Conservation (phyloP, 2,113 vertebrate genomes). For the Aphyosemion australe region DNA sequence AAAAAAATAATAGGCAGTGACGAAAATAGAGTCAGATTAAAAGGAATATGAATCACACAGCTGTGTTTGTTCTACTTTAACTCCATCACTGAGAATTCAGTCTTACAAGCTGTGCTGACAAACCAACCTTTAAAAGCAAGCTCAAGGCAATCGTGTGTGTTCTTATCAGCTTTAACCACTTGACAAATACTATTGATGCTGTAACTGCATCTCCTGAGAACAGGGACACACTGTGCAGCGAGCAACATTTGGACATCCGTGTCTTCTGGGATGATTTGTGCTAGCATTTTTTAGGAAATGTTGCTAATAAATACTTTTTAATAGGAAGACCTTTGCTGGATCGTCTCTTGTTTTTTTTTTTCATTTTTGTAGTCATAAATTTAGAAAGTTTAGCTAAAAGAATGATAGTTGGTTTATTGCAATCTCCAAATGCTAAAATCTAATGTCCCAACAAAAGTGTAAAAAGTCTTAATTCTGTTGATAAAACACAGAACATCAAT, state of each 20-base stretch:
- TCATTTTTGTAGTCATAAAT: neutral
- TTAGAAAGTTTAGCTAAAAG: no score
- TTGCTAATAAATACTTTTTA: no score
- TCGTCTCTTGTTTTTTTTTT: neutral
- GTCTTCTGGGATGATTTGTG: conserved; percentile 34
- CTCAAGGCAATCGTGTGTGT: conserved; percentile 62
- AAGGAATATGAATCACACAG: conserved; percentile 24
- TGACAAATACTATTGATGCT: conserved; percentile 67
- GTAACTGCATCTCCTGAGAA: conserved; percentile 41
- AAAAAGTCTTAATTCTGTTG: no score
- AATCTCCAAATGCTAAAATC: no score
- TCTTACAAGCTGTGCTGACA: conserved; percentile 53
- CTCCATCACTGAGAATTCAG: conserved; percentile 32
- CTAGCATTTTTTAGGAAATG: neutral
- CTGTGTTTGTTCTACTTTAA: conserved; percentile 50
- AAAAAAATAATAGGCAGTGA: neutral
- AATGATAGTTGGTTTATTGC: no score
- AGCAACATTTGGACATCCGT: conserved; percentile 32
- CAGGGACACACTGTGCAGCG: conserved; percentile 16
- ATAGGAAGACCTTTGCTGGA: neutral
- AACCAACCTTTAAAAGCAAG: conserved; percentile 53
- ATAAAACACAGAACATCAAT: no score
- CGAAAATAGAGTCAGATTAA: conserved; percentile 10
- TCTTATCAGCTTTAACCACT: conserved; percentile 67
- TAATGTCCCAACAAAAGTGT: no score